Evolutionary conservation across 2,113 vertebrate genomes (phyloP), one percentile per base, ranked within the genome.

Genomic region (Sylvietta virens): DNA sequence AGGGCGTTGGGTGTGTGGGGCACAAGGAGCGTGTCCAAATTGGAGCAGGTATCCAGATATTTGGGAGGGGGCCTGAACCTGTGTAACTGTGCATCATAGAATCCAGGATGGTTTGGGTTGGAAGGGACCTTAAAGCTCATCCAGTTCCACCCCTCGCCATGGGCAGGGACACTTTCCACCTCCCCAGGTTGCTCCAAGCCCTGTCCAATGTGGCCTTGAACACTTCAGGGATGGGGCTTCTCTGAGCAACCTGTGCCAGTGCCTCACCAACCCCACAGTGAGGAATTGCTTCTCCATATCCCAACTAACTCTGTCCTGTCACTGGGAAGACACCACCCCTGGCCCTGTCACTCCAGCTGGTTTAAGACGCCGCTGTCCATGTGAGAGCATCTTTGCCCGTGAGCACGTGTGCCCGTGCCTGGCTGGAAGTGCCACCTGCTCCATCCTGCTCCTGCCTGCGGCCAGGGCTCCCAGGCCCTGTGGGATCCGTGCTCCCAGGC

Each of bases 361-460:
- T 28, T 72, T 22, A 2, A 27, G 28, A 22, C 15, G 21, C 5
- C 8, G 0, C 16, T 26, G 19, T 18, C 53, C 53, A 7, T 1
- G 7, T 45, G 45, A 58, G 26, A 62, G 24, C 56, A 26, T 5
- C 86, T 9, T 5, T 31, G 28, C 27, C 13, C 5, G 0, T 0
- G 12, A 18, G 33, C 1, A 26, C 2, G 1, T 15, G 44, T 33
- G 76, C 26, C 7, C 1, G 48, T 2, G 1, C 54, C 58, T 1
- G 27, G 9, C 7, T 21, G 22, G 21, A 50, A 5, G 23, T 14
- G 72, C 45, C 53, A 5, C 17, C 57, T 9, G 39, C 73, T 15
- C 51, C 3, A 5, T 23, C 28, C 60, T 15, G 35, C 57, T 4
- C 21, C 76, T 42, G 45, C 81, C 77, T 10, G 50, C 62, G 6